A percentile compares a stretch with the other conserved stretches of the same genome.
Conservation (phyloP, 2,888 invertebrate species). For the Cantharis flavilabris region DNA sequence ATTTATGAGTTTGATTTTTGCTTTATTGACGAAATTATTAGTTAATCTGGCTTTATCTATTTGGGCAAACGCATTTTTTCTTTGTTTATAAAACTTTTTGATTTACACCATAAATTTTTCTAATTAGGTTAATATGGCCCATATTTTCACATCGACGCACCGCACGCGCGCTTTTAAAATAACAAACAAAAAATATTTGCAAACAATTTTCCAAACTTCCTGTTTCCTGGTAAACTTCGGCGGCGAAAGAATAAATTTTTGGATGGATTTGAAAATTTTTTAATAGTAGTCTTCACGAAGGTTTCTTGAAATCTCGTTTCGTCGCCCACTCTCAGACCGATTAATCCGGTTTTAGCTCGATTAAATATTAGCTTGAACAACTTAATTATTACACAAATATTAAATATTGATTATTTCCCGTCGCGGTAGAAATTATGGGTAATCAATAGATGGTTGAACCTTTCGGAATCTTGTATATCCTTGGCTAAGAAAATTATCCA, state of each 20-base stretch:
- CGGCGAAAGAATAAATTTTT: background rate
- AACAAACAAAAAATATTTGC: background rate
- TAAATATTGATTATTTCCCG: background rate
- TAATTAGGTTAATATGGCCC: background rate
- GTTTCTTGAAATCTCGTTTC: background rate
- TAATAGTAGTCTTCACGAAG: background rate
- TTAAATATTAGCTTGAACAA: background rate
- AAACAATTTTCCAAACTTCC: background rate
- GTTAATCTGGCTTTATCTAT: slow-evolving; percentile 20
- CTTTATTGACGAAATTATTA: slow-evolving; percentile 18
- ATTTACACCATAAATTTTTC: background rate
- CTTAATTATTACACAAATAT: background rate
- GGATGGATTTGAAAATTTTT: background rate
- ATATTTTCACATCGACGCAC: background rate
- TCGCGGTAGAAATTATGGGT: background rate
- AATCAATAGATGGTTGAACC: background rate
- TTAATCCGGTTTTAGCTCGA: background rate
- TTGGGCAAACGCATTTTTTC: background rate
- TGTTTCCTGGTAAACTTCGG: background rate
- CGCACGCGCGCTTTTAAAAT: background rate
- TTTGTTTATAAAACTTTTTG: background rate
- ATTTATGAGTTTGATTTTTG: slow-evolving; percentile 25
- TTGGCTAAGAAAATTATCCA: slow-evolving; percentile 11
- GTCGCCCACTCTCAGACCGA: background rate
- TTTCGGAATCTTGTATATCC: background rate